Base-by-base conservation (phyloP, 2,797 vertebrate genomes). In the Epinephelus awoara region DNA sequence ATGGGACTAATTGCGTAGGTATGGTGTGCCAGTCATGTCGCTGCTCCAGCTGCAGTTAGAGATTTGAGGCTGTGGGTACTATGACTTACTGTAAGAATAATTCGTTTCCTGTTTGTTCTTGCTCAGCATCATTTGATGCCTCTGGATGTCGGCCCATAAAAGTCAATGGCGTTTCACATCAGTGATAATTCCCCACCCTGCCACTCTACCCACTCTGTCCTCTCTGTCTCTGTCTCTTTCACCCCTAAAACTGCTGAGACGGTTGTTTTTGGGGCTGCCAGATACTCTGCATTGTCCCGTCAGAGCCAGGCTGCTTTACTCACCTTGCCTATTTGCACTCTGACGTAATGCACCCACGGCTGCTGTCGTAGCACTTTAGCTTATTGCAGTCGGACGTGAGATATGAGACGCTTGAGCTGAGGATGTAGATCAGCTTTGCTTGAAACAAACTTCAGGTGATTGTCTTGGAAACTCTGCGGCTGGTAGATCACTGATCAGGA, bases 221-320 rank as follows among this genome's bases (percentile, higher is more conserved):
- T 75, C 69, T 73, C 72, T 59, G 67, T 67, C 62, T 47, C 67
- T 13, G 7, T 75, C 80, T 76, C 77, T 67, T 77, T 89, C 65
- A 72, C 75, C 77, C 75, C 77, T 54, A 55, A 80, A 86, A 56
- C 70, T 72, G 92, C 89, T 91, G 88, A 89, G 55, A 46, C 17
- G 51, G 73, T 46, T 29, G 19, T 9, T 85, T 86, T 85, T 59
- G 11, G 64, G 74, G 70, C 80, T 17, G 68, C 68, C 76, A 69
- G 72, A 79, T 74, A 54, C 62, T 59, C 78, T 63, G 87, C 78
- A 83, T 88, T 88, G 83, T 93, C 69, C 73, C 18, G 15, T 77
- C 76, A 14, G 79, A 87, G 83, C 86, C 72, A 57, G 64, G 68
- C 65, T 50, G 80, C 70, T 70, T 77, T 75, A 75, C 66, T 88